Evolutionary conservation across 1,140 invertebrate species (phyloP).

Genomic region (Pseudomyrmex flavicornis): DNA sequence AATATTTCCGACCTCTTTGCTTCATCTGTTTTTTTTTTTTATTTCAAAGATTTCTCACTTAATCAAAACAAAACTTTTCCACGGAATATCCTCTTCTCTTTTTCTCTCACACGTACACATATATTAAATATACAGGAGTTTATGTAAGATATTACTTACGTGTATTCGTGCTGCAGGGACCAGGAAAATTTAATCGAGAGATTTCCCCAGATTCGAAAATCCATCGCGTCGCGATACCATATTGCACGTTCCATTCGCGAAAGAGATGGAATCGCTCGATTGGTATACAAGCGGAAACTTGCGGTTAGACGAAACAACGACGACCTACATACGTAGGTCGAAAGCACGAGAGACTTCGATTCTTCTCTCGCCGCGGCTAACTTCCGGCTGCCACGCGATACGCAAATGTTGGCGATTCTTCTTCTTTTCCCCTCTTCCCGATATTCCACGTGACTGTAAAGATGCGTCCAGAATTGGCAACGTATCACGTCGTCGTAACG

Average conservation of each 20-base stretch:
- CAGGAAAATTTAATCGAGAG: constrained; percentile 41
- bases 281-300: constrained; percentile 42
- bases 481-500: constrained; percentile 25
- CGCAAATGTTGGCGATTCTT: constrained; percentile 49
- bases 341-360: constrained; percentile 56
- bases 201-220: constrained; percentile 34
- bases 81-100: too few relatives aligned
- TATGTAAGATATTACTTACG: too few relatives aligned
- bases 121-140: too few relatives aligned
- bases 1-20: not conserved
- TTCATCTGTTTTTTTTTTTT: not conserved
- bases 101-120: too few relatives aligned
- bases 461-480: constrained; percentile 25
- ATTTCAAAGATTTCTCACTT: not conserved
- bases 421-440: not conserved
- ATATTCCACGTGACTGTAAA: constrained; percentile 24
- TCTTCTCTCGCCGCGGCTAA: constrained; percentile 39
- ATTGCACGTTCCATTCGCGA: not conserved
- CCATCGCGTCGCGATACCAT: constrained; percentile 21
- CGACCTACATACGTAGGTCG: constrained; percentile 44
- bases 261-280: constrained; percentile 47
- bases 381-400: constrained; percentile 51
- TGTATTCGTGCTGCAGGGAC: not conserved
- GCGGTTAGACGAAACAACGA: constrained; percentile 40
- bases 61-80: too few relatives aligned